A percentile compares a stretch with the other conserved stretches of the same genome.
Evolutionary conservation across 2,113 vertebrate genomes (phyloP).

Genomic region (Chaetops frenatus): DNA sequence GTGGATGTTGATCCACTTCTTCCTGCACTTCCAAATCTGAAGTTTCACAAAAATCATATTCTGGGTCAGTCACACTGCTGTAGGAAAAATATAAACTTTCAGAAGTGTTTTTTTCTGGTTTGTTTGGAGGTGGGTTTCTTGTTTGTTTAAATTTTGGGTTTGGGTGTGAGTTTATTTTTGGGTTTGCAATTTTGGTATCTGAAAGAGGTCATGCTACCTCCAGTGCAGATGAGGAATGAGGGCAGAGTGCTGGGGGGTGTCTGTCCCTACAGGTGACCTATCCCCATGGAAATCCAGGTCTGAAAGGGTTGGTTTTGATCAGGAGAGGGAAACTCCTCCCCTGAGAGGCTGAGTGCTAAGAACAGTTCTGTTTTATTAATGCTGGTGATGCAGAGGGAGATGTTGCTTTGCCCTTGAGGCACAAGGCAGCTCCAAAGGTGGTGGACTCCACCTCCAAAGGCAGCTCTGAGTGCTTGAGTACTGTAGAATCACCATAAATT

Average conservation of each 20-base stretch:
- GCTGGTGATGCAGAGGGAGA: neutral
- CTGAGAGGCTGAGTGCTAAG: fast-evolving
- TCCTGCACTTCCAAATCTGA: neutral
- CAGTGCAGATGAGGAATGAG: neutral
- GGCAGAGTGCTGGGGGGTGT: neutral
- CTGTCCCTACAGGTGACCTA: neutral
- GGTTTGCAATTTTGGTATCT: neutral
- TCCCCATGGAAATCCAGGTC: neutral
- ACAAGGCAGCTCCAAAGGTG: neutral
- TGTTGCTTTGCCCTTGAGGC: neutral
- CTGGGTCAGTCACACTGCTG: fast-evolving
- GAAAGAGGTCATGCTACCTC: neutral
- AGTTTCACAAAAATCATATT: neutral
- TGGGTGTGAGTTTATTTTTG: neutral
- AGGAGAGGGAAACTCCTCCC: neutral
- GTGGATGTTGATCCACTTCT: neutral
- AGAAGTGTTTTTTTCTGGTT: neutral
- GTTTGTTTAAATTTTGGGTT: neutral
- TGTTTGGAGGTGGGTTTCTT: neutral
- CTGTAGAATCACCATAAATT: neutral
- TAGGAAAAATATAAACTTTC: neutral
- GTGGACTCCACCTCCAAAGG: neutral
- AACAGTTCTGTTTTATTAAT: neutral
- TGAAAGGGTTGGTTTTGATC: neutral
- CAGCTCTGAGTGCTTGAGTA: neutral